Evolutionary conservation across 2,888 invertebrate genomes (phyloP).

Genomic region (Heliconius sara): DNA sequence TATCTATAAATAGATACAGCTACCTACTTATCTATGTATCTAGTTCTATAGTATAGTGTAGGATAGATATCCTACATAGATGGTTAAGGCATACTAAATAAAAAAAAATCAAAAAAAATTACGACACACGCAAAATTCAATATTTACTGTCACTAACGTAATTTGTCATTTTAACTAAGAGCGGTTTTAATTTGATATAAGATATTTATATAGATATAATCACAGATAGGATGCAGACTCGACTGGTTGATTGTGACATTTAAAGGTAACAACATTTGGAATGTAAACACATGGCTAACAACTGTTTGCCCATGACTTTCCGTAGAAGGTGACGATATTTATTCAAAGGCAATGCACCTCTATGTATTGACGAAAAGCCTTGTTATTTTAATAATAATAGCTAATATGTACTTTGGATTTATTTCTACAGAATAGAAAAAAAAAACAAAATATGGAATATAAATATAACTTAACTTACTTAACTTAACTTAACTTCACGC

Average conservation of each 20-base stretch:
- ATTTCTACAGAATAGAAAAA: background rate
- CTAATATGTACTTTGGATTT: background rate
- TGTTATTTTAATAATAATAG: background rate
- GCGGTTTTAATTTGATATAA: constrained; percentile 4
- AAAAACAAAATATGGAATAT: background rate
- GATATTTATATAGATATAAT: constrained; percentile 21
- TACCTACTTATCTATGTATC: no score
- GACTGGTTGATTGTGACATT: constrained; percentile 30
- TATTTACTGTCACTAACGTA: background rate
- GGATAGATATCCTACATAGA: no score
- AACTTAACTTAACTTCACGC: no score
- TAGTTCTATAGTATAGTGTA: no score
- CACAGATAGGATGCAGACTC: background rate
- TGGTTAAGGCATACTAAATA: no score
- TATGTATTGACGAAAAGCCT: background rate
- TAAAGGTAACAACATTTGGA: constrained; percentile 24
- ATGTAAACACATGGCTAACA: constrained; percentile 35
- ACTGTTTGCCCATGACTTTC: constrained; percentile 22
- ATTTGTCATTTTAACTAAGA: background rate
- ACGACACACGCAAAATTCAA: background rate
- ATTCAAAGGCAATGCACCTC: background rate
- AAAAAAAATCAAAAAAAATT: background rate
- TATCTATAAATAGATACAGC: no score
- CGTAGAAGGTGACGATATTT: constrained; percentile 23
- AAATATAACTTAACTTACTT: no score